These are phyloP conservation scores for Pangasius mekongensis DNA, from an alignment of 2,797 vertebrate species.

Conservation along the genomic window DNA sequence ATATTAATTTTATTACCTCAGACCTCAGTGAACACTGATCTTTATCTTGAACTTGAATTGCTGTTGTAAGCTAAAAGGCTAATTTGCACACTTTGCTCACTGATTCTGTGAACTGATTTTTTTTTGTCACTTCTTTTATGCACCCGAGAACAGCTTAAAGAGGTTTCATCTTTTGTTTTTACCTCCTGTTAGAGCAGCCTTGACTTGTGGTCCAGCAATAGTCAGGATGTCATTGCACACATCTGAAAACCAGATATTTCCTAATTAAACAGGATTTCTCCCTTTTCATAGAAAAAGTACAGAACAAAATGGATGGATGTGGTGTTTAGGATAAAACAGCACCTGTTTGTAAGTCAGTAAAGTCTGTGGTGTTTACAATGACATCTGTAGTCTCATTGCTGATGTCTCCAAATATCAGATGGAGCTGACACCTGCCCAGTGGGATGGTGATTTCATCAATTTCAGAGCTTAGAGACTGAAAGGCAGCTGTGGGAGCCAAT, in stretches of 20 bases:
- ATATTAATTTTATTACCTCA: not conserved
- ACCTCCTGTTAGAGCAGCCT: conserved; percentile 62
- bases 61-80: not conserved
- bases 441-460: conserved; percentile 63
- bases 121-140: not conserved
- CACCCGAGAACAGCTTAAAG: not conserved
- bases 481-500: conserved; percentile 58
- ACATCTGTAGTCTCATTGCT: conserved; percentile 68
- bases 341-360: conserved; percentile 55
- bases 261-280: not conserved
- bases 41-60: not conserved
- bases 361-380: conserved; percentile 74
- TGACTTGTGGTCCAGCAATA: conserved; percentile 60
- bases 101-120: not conserved
- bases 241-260: conserved; percentile 47
- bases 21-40: not conserved
- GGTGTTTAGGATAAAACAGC: not conserved
- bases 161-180: conserved; percentile 10
- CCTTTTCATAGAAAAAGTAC: not conserved
- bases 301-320: not conserved
- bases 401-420: conserved; percentile 73
- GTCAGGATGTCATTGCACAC: conserved; percentile 71
- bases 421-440: conserved; percentile 55
- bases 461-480: conserved; percentile 62
- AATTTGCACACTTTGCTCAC: not conserved